phyloP scores from a whole-genome alignment of 2,113 vertebrate genomes.

The Pituophis catenifer region DNA sequence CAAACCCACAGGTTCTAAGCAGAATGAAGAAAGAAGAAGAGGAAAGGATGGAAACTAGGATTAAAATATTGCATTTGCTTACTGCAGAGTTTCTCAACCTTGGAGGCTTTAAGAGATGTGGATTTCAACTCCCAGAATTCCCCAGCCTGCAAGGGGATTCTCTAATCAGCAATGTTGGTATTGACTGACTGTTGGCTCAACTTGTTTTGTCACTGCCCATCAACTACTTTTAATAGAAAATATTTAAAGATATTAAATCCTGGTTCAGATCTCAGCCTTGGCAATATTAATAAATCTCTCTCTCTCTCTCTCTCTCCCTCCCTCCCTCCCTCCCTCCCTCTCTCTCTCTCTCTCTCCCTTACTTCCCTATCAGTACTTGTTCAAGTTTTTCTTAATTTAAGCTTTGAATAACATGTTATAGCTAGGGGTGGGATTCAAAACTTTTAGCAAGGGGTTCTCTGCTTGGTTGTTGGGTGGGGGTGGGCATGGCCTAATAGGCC shows the following conservation, averaged over 20 bases:
- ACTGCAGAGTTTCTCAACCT: background rate
- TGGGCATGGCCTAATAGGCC: no score
- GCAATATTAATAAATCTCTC: background rate
- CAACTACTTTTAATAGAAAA: background rate
- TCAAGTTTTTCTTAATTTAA: background rate
- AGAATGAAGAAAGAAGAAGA: background rate
- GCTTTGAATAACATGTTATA: background rate
- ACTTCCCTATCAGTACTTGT: background rate
- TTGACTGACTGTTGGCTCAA: background rate
- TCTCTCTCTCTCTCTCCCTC: background rate
- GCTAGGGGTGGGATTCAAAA: no score
- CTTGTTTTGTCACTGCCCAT: background rate
- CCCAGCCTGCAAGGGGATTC: background rate
- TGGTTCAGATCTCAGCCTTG: background rate
- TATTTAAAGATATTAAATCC: background rate
- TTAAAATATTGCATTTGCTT: background rate
- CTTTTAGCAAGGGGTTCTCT: no score
- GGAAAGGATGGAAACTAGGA: background rate
- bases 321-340: background rate
- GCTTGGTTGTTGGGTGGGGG: no score
- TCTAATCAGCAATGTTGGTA: background rate
- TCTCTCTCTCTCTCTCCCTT: background rate
- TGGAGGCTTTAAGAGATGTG: background rate
- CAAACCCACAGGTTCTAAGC: background rate
- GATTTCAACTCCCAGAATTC: background rate